Evolutionary conservation across 2,888 invertebrate species (phyloP).

Genomic region (Latrodectus elegans): DNA sequence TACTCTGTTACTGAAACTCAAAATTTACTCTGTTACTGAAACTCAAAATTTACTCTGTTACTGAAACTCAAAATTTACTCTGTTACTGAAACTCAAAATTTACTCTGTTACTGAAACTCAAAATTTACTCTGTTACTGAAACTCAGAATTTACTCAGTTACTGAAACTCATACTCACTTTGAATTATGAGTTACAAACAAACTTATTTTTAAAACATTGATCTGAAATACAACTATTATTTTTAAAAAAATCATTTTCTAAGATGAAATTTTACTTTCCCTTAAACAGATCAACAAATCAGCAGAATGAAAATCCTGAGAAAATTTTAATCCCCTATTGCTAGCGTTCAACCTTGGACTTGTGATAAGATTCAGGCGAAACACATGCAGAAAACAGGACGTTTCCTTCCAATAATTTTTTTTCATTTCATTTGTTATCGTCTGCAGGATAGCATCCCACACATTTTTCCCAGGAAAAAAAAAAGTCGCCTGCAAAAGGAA

Average conservation of each 20-base stretch:
- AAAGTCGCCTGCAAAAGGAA: background rate
- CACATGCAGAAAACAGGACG: slow-evolving; percentile 37
- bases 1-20: too few relatives aligned
- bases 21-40: too few relatives aligned
- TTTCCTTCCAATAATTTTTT: background rate
- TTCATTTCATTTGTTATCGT: slow-evolving; percentile 9
- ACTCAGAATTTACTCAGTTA: too few relatives aligned
- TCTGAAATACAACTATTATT: too few relatives aligned
- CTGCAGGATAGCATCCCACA: slow-evolving; percentile 25
- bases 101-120: too few relatives aligned
- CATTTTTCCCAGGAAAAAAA: slow-evolving; percentile 43
- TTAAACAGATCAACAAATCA: slow-evolving; percentile 1
- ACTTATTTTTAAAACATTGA: too few relatives aligned
- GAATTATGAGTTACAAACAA: too few relatives aligned
- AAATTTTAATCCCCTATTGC: slow-evolving; percentile 51
- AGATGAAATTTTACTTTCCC: background rate
- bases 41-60: too few relatives aligned
- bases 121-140: too few relatives aligned
- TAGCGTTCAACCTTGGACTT: slow-evolving; percentile 47
- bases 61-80: too few relatives aligned
- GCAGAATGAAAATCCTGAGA: slow-evolving; percentile 42
- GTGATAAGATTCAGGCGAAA: slow-evolving; percentile 10
- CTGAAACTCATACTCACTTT: too few relatives aligned
- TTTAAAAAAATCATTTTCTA: background rate
- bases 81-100: too few relatives aligned